Percentiles rank a stretch among this genome's conserved stretches.
These are phyloP conservation scores for Coelopa pilipes DNA, from an alignment of 2,888 invertebrate species.

Conservation along the genomic window DNA sequence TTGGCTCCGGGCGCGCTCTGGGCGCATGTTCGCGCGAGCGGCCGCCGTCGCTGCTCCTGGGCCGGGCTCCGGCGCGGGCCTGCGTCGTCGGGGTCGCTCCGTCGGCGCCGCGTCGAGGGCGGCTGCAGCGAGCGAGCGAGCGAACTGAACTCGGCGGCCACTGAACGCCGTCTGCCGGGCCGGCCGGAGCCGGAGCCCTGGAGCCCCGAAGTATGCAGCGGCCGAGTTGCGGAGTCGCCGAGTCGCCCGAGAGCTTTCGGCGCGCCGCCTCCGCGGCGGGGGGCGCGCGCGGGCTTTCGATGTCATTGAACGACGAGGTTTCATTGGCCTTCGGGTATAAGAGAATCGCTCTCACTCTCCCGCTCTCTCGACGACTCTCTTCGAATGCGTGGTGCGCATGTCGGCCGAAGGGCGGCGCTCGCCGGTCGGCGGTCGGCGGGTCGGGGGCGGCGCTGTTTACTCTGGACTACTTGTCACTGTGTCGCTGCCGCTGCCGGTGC, in stretches of 20 bases:
- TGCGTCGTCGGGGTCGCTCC: not conserved
- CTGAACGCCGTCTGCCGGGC: constrained; percentile 38
- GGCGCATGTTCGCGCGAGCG: constrained; percentile 7
- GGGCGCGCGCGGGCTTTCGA: constrained; percentile 29
- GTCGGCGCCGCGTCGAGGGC: not conserved
- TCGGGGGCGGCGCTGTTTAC: not conserved
- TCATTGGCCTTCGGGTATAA: constrained; percentile 37
- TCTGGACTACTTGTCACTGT: constrained; percentile 24
- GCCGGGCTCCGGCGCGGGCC: not conserved
- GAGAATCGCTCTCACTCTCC: constrained; percentile 18
- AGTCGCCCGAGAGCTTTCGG: constrained; percentile 7
- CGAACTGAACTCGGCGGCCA: constrained; percentile 36
- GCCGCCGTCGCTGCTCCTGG: not conserved
- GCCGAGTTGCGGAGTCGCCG: not conserved
- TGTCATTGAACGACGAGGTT: constrained; percentile 35
- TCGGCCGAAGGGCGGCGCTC: constrained; percentile 29
- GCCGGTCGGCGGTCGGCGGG: too few species aligned
- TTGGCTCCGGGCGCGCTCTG: not conserved
- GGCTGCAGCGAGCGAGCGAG: not conserved
- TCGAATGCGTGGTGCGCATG: constrained; percentile 34
- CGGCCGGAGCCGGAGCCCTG: constrained; percentile 21
- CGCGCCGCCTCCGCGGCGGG: too few species aligned
- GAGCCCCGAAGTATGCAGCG: constrained; percentile 34
- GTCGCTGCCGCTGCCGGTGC: not conserved
- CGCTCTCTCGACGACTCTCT: not conserved